Evolutionary conservation across 2,888 invertebrate species (phyloP).

Genomic region (Noctua fimbriata): DNA sequence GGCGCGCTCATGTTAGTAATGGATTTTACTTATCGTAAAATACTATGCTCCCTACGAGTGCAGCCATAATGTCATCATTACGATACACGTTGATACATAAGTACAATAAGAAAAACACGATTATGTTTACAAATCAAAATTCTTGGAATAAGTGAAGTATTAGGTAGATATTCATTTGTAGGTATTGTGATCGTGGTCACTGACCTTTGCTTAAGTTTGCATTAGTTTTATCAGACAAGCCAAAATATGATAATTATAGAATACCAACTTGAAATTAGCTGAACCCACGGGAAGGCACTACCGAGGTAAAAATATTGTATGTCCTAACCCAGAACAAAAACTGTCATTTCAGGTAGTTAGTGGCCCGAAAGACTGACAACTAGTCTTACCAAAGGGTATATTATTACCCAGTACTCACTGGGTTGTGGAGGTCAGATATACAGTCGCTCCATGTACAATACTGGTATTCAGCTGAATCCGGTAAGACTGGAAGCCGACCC

Average conservation of each 20-base stretch:
- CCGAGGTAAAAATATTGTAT: background rate
- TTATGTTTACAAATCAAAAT: background rate
- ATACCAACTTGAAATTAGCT: background rate
- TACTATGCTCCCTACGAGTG: slow-evolving; percentile 4
- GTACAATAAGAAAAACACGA: background rate
- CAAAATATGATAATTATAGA: background rate
- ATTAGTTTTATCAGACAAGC: background rate
- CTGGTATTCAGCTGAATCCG: background rate
- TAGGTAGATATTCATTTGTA: background rate
- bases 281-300: background rate
- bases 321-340: no score
- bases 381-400: no score
- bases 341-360: no score
- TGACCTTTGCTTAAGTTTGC: background rate
- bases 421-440: no score
- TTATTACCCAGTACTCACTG: no score
- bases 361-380: no score
- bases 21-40: slow-evolving; percentile 45
- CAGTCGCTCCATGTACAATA: no score
- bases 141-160: slow-evolving; percentile 15
- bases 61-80: slow-evolving; percentile 13
- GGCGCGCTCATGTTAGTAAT: slow-evolving; percentile 1
- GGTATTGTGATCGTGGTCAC: background rate
- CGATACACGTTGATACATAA: slow-evolving; percentile 23
- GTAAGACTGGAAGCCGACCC: background rate